Base-by-base conservation (phyloP, 2,113 vertebrate genomes). In the Falco punctatus region DNA sequence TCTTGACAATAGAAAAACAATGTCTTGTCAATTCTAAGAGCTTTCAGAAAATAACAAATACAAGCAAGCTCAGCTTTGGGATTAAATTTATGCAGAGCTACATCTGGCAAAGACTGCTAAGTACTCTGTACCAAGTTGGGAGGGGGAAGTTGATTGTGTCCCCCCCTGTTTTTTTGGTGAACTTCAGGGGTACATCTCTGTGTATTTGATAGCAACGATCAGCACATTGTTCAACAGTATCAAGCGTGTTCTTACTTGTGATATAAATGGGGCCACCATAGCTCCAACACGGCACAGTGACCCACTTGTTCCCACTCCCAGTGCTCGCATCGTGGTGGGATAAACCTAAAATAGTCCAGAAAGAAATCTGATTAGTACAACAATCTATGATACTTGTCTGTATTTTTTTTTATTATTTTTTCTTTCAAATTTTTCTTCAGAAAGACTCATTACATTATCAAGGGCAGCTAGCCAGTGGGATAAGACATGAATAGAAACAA, bases 211-310 rank as follows among this genome's bases (percentile, higher is more conserved):
- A 40, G 67, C 46, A 54, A 3, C 3, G 6, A 7, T 51, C 16
- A 54, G 72, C 42, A 62, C 19, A 73, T 11, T 17, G 8, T 77
- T 74, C 15, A 58, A 38, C 5, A 6, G 15, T 32, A 52, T 32
- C 58, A 55, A 23, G 12, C 4, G 1, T 11, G 21, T 24, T 40
- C 83, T 88, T 98, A 98, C 98, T 90, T 99, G 98, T 30, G 98
- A 96, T 90, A 99, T 99, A 90, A 99, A 99, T 0, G 99, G 99
- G 1, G 99, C 99, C 10, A 99, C 98, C 99, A 99, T 99, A 3
- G 99, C 99, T 40, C 99, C 99, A 12, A 99, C 98, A 13, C 99
- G 98, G 88, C 99, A 99, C 93, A 99, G 96, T 3, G 99, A 99
- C 12, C 99, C 99, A 10, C 99, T 99, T 93, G 98, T 99, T 17